Percentiles rank a stretch among this genome's conserved stretches.
phyloP scores from a whole-genome alignment of 2,797 vertebrate genomes.

The Anisognathus igniventris region DNA sequence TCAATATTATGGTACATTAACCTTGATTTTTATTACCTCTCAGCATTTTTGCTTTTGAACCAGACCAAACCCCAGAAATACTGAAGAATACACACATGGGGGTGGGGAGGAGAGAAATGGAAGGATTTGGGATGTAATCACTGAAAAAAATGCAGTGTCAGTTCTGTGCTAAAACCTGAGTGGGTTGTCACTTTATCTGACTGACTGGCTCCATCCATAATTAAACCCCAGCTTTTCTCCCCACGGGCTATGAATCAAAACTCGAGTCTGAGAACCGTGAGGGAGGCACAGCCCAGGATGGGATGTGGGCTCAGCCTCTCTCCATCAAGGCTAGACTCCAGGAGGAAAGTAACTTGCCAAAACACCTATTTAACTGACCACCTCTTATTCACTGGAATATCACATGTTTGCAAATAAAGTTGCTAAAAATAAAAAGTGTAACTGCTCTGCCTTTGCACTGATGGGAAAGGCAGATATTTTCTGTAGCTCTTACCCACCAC shows the following conservation, averaged over 20 bases:
- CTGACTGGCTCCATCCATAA: not conserved
- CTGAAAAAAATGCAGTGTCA: not conserved
- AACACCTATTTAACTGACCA: constrained; percentile 14
- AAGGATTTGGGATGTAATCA: not conserved
- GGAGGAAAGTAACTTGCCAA: not conserved
- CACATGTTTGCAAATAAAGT: constrained; percentile 23
- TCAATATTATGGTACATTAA: constrained; percentile 49
- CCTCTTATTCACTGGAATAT: not conserved
- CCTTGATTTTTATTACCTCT: constrained; percentile 23
- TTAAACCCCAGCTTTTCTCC: not conserved
- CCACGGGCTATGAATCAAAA: not conserved
- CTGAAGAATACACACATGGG: not conserved
- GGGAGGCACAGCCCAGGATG: rapidly evolving
- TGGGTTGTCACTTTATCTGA: not conserved
- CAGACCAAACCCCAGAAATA: not conserved
- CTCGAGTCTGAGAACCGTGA: rapidly evolving
- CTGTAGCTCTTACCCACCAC: not conserved
- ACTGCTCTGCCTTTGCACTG: not conserved
- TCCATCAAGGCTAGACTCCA: not conserved
- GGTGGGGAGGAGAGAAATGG: not conserved
- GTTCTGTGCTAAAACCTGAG: not conserved
- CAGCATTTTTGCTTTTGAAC: constrained; percentile 14
- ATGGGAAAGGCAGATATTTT: constrained; percentile 41
- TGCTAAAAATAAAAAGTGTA: constrained; percentile 25
- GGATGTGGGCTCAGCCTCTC: not conserved